phyloP scores from a whole-genome alignment of 2,113 vertebrate species.

The Apodemus speciosus region DNA sequence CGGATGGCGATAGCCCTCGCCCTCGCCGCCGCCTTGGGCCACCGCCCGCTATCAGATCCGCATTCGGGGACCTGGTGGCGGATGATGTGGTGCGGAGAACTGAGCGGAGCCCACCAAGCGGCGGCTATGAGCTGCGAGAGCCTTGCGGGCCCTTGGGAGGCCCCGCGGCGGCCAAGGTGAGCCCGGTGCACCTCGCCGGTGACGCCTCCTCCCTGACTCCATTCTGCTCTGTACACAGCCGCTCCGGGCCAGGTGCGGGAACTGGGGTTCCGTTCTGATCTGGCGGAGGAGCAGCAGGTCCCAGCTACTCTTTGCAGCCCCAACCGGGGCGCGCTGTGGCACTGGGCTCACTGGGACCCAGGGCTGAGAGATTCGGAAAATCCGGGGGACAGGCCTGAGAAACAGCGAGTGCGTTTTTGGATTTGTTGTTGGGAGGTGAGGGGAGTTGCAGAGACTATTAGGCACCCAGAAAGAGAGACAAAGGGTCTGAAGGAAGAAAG shows the following conservation, averaged over 20 bases:
- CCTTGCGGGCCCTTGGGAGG: slow-evolving; percentile 54
- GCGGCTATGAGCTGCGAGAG: slow-evolving; percentile 81
- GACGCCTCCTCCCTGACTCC: background rate
- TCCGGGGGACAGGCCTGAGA: background rate
- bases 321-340: background rate
- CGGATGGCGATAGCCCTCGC: slow-evolving; percentile 61
- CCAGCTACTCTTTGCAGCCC: background rate
- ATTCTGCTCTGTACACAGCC: background rate
- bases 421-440: background rate
- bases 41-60: slow-evolving; percentile 64
- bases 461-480: background rate
- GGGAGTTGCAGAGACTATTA: background rate
- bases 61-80: slow-evolving; percentile 80
- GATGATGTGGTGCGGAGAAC: slow-evolving; percentile 84
- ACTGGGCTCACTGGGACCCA: background rate
- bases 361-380: background rate
- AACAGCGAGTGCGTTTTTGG: background rate
- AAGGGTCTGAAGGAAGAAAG: background rate
- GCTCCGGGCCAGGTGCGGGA: background rate
- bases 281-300: background rate
- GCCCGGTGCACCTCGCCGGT: background rate
- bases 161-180: slow-evolving; percentile 76
- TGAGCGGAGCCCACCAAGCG: slow-evolving; percentile 85
- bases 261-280: background rate
- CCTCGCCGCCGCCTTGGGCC: slow-evolving; percentile 76